These are phyloP conservation scores for Geotrypetes seraphini DNA, from an alignment of 2,797 vertebrate species.

Conservation along the genomic window DNA sequence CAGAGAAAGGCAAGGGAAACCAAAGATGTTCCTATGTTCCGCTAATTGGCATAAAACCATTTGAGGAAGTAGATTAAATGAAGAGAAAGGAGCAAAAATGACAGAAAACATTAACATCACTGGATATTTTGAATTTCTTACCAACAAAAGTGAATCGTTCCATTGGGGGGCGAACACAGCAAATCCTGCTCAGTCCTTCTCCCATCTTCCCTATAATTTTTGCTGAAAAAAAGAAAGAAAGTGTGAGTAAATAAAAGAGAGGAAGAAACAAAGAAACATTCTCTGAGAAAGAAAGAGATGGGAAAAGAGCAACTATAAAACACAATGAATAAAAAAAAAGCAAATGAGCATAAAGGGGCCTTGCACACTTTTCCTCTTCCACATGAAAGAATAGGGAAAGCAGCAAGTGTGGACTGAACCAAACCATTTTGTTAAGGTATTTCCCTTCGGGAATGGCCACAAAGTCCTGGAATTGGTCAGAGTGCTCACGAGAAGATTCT, in stretches of 20 bases:
- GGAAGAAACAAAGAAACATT: neutral
- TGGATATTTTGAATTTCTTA: constrained; percentile 34
- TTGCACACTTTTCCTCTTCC: too few relatives aligned
- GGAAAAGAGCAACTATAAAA: neutral
- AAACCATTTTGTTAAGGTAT: too few relatives aligned
- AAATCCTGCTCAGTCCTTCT: constrained; percentile 85
- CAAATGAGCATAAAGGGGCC: constrained; percentile 2
- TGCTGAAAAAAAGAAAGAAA: constrained; percentile 49
- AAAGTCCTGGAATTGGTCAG: too few relatives aligned
- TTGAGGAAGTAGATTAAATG: neutral
- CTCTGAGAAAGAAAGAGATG: neutral
- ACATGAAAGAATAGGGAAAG: too few relatives aligned
- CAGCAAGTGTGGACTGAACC: too few relatives aligned
- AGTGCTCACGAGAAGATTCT: too few relatives aligned
- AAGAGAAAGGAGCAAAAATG: neutral
- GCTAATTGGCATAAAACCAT: too few relatives aligned
- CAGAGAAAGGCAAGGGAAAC: too few relatives aligned
- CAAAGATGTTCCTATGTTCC: too few relatives aligned
- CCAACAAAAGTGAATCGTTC: constrained; percentile 94
- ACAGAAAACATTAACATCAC: neutral
- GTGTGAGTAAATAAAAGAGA: constrained; percentile 4
- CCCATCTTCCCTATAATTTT: constrained; percentile 90
- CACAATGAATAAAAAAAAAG: neutral
- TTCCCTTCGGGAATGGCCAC: too few relatives aligned
- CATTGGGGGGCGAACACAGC: constrained; percentile 83